Conservation (phyloP, 2,113 vertebrate genomes). For the pig (Sus scrofa) region DNA sequence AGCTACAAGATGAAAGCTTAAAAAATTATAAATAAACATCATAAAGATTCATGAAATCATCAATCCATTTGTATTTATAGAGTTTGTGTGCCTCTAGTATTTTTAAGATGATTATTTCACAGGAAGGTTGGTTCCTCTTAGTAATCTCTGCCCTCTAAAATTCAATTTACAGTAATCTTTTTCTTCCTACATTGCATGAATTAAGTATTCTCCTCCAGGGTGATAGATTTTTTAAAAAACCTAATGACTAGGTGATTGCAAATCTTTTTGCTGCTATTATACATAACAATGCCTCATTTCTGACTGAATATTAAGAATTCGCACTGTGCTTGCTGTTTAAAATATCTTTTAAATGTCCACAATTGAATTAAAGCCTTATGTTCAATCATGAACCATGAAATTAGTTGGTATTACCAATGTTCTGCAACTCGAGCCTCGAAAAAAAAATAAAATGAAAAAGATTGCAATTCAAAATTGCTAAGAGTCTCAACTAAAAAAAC, state of each 20-base stretch:
- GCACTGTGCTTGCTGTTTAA: conserved; percentile 77
- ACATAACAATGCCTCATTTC: conserved; percentile 78
- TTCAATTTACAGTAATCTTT: conserved; percentile 77
- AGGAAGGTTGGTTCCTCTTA: conserved; percentile 54
- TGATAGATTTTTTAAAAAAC: conserved; percentile 81
- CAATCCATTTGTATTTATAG: not conserved
- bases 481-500: conserved; percentile 27
- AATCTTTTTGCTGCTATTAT: conserved; percentile 80
- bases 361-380: conserved; percentile 88
- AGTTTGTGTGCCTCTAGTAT: not conserved
- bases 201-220: conserved; percentile 82
- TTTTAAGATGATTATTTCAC: conserved; percentile 72
- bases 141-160: conserved; percentile 79
- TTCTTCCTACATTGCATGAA: conserved; percentile 77
- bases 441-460: conserved; percentile 69
- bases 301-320: conserved; percentile 80
- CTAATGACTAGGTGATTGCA: conserved; percentile 83
- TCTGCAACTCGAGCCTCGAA: conserved; percentile 66
- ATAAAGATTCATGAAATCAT: conserved; percentile 45
- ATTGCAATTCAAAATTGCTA: conserved; percentile 66
- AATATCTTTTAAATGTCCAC: conserved; percentile 78
- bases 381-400: conserved; percentile 86
- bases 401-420: conserved; percentile 82
- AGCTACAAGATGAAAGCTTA: conserved; percentile 47
- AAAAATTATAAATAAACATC: conserved; percentile 58